Conservation (phyloP, 2,113 vertebrate genomes). For the Ursus arctos region DNA sequence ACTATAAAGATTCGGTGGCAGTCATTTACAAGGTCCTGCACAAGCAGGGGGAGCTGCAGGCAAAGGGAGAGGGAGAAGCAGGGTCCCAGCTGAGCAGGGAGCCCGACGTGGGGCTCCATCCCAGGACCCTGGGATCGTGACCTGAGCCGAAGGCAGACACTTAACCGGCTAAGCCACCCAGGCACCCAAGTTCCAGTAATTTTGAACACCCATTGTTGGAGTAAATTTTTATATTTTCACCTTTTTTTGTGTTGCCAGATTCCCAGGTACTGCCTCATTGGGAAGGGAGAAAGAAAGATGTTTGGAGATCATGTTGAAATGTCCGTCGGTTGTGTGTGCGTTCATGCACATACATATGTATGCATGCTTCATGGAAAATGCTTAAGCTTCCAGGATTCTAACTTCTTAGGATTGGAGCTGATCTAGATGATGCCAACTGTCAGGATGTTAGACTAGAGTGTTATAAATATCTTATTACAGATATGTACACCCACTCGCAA, state of each 20-base stretch:
- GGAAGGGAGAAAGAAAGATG: background rate
- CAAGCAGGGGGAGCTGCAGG: background rate
- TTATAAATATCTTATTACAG: background rate
- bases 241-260: background rate
- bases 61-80: background rate
- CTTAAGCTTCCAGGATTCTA: background rate
- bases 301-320: background rate
- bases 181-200: background rate
- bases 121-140: background rate
- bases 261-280: background rate
- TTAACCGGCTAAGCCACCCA: background rate
- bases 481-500: background rate
- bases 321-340: background rate
- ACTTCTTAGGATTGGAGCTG: background rate
- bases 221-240: background rate
- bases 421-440: background rate
- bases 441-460: background rate
- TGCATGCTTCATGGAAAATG: background rate
- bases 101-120: background rate
- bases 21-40: background rate
- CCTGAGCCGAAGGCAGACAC: background rate
- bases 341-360: background rate
- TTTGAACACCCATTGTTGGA: background rate
- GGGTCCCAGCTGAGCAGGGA: background rate
- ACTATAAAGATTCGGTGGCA: background rate